phyloP scores from a whole-genome alignment of 2,888 invertebrate genomes.

The Yponomeuta plumbellus region DNA sequence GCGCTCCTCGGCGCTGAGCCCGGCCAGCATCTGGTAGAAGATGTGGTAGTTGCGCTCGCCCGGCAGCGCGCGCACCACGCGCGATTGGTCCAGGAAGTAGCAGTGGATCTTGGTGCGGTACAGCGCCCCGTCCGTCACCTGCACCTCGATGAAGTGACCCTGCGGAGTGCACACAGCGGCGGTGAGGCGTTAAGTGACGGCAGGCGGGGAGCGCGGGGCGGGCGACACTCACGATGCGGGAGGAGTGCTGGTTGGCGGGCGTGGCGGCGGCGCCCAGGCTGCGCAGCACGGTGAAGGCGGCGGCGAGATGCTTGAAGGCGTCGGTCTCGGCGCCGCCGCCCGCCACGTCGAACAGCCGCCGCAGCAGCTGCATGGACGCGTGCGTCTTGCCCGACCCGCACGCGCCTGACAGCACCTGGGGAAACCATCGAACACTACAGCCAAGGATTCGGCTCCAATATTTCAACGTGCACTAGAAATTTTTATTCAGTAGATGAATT shows the following conservation, averaged over 20 bases:
- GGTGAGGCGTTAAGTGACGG: no score
- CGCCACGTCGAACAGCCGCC: conserved; percentile 94
- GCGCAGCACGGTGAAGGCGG: conserved; percentile 95
- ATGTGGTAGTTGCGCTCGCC: conserved; percentile 97
- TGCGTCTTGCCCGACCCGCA: conserved; percentile 97
- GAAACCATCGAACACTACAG: no score
- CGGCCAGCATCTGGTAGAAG: conserved; percentile 96
- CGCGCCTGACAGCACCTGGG: conserved; percentile 74
- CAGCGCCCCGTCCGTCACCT: conserved; percentile 95
- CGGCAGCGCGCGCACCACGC: conserved; percentile 89
- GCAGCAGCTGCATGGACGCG: conserved; percentile 91
- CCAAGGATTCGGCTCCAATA: no score
- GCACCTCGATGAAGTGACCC: conserved; percentile 97
- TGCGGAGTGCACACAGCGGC: conserved; percentile 46
- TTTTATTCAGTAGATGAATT: no score
- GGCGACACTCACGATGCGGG: conserved; percentile 84
- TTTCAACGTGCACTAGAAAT: no score
- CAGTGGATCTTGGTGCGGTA: conserved; percentile 97
- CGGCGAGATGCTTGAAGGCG: conserved; percentile 96
- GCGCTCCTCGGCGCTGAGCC: conserved; percentile 90
- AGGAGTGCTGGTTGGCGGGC: conserved; percentile 92
- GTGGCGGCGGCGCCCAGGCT: conserved; percentile 95
- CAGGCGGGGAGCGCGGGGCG: neutral
- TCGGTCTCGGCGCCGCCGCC: conserved; percentile 97
- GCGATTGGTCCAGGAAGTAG: conserved; percentile 95